A percentile compares a stretch with the other conserved stretches of the same genome.
Conservation (phyloP, 2,888 invertebrate species). For the Drosophila mayaguana region DNA sequence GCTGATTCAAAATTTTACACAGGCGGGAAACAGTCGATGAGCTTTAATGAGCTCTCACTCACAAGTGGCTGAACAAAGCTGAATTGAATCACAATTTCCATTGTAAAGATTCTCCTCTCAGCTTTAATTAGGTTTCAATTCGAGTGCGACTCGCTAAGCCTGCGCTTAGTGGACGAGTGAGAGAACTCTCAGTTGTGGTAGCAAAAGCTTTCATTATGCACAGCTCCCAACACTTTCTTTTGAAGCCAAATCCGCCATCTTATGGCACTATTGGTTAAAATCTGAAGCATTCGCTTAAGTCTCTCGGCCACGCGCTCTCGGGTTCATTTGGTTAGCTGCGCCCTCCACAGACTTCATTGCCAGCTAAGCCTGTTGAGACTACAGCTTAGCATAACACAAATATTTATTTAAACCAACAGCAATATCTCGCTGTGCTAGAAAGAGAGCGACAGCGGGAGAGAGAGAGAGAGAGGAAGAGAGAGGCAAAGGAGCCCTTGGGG, state of each 20-base stretch:
- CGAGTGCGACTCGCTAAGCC: background rate
- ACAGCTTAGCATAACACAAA: slow-evolving; percentile 48
- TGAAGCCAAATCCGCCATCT: background rate
- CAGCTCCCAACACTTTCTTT: background rate
- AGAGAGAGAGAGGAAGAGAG: background rate
- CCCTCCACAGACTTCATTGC: slow-evolving; percentile 32
- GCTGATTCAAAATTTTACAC: background rate
- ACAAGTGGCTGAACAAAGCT: no score
- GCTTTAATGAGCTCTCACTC: background rate
- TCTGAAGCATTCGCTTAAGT: slow-evolving; percentile 9
- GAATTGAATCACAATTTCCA: background rate
- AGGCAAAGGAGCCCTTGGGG: background rate
- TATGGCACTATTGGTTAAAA: background rate
- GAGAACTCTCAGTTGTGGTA: background rate
- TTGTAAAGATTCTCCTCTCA: background rate
- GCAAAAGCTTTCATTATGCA: background rate
- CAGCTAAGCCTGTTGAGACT: slow-evolving; percentile 43
- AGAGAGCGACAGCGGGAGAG: background rate
- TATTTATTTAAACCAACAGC: slow-evolving; percentile 38
- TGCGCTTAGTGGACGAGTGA: background rate
- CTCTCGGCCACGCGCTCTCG: background rate
- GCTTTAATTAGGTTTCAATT: background rate
- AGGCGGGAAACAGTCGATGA: background rate
- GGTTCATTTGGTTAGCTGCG: slow-evolving; percentile 16
- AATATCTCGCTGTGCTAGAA: background rate